These are phyloP conservation scores for Hirtodrosophila confusa DNA, from an alignment of 2,888 invertebrate species.

Conservation along the genomic window DNA sequence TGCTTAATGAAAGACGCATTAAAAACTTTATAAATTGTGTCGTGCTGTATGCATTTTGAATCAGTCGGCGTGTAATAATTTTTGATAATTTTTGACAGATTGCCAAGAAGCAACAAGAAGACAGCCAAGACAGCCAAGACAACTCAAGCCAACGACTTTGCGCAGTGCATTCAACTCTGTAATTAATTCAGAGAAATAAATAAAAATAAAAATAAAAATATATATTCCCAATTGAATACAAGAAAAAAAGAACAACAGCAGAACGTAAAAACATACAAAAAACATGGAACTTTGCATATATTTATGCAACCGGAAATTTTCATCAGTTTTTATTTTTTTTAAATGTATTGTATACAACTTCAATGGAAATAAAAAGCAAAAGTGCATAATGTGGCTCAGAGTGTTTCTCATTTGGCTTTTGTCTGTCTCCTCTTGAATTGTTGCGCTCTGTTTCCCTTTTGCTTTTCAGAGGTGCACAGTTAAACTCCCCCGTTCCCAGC, in stretches of 20 bases:
- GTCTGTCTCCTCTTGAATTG: constrained; percentile 30
- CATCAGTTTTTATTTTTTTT: constrained; percentile 44
- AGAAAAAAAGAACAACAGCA: no score
- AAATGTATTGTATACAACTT: constrained; percentile 30
- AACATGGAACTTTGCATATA: constrained; percentile 37
- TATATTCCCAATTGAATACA: no score
- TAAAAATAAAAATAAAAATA: constrained; percentile 5
- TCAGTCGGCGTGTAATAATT: constrained; percentile 29
- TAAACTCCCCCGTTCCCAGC: not conserved
- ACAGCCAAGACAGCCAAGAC: constrained; percentile 1
- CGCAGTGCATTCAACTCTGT: constrained; percentile 69
- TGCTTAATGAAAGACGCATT: constrained; percentile 26
- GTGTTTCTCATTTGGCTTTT: constrained; percentile 25
- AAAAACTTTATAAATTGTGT: constrained; percentile 8
- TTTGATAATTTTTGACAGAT: constrained; percentile 31
- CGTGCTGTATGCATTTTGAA: constrained; percentile 35
- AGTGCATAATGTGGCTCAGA: constrained; percentile 57
- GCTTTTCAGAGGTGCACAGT: constrained; percentile 17
- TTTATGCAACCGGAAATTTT: constrained; percentile 53
- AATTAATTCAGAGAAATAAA: constrained; percentile 40
- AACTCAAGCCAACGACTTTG: constrained; percentile 32
- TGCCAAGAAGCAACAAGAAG: constrained; percentile 14
- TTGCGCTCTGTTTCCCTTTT: constrained; percentile 67
- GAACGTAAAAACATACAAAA: constrained; percentile 1
- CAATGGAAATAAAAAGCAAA: constrained; percentile 57